Conservation (phyloP, 2,888 invertebrate species). For the Hofmannophila pseudospretella region DNA sequence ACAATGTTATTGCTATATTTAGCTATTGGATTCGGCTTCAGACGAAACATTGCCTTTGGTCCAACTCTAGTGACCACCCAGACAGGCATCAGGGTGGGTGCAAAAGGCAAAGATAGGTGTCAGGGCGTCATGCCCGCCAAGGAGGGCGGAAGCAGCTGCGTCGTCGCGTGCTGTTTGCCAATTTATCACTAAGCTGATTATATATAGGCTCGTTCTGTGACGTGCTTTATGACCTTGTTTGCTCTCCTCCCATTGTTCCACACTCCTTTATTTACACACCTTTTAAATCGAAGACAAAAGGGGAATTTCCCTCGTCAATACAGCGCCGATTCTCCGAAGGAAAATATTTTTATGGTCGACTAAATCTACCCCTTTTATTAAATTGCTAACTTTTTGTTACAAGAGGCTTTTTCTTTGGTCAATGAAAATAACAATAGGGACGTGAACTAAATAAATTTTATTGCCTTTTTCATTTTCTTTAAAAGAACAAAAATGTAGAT, state of each 20-base stretch:
- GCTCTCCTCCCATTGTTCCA: conserved; percentile 56
- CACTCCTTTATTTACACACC: conserved; percentile 62
- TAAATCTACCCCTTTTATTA: no score
- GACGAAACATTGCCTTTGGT: no score
- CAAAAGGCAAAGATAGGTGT: conserved; percentile 9
- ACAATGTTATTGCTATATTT: no score
- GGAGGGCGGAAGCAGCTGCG: conserved; percentile 65
- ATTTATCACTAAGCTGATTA: conserved; percentile 78
- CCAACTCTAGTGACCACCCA: conserved; percentile 9
- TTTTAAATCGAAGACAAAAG: conserved; percentile 43
- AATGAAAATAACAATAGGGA: no score
- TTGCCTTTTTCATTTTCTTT: no score
- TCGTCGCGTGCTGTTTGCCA: conserved; percentile 75
- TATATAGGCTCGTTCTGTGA: conserved; percentile 70
- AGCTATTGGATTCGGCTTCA: no score
- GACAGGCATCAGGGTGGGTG: conserved; percentile 19
- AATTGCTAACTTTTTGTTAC: no score
- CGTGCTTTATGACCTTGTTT: conserved; percentile 72
- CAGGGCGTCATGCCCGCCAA: conserved; percentile 5
- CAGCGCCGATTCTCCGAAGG: conserved; percentile 1
- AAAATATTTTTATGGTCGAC: conserved; percentile 6
- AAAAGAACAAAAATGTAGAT: no score
- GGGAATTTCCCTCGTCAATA: conserved; percentile 14
- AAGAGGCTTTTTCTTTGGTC: no score
- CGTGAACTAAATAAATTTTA: no score